Percentiles rank a stretch among this genome's conserved stretches.
These are phyloP conservation scores for Argyra leucocephala DNA, from an alignment of 2,888 invertebrate genomes.

Conservation along the genomic window DNA sequence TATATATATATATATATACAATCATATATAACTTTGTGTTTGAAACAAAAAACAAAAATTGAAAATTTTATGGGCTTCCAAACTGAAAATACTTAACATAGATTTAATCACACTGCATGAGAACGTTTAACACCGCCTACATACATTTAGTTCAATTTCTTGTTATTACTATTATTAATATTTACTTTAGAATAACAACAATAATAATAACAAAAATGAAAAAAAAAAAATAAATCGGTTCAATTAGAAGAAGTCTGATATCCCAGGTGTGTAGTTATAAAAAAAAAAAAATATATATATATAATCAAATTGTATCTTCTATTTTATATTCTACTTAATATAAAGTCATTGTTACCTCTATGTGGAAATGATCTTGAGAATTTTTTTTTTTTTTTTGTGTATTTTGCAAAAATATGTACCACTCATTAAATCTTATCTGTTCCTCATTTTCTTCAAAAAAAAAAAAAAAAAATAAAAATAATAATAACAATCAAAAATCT, in stretches of 20 bases:
- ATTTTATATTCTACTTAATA: background rate
- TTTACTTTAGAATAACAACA: background rate
- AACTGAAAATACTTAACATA: background rate
- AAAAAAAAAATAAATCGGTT: background rate
- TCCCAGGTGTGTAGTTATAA: background rate
- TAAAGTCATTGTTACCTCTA: background rate
- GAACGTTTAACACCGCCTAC: constrained; percentile 3
- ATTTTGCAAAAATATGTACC: background rate
- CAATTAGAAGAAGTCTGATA: background rate
- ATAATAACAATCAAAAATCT: too few relatives aligned
- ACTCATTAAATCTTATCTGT: constrained; percentile 1
- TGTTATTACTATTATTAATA: background rate
- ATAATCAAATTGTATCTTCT: background rate
- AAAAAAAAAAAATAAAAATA: too few relatives aligned
- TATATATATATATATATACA: too few relatives aligned
- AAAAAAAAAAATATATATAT: background rate
- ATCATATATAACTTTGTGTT: too few relatives aligned
- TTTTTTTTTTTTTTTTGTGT: background rate
- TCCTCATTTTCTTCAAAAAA: background rate
- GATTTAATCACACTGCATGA: constrained; percentile 3
- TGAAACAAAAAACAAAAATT: too few relatives aligned
- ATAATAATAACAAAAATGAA: too few relatives aligned
- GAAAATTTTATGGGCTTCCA: background rate
- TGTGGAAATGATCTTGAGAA: background rate
- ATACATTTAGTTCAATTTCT: background rate